phyloP scores from a whole-genome alignment of 2,113 vertebrate species.

The Pluvialis apricaria region DNA sequence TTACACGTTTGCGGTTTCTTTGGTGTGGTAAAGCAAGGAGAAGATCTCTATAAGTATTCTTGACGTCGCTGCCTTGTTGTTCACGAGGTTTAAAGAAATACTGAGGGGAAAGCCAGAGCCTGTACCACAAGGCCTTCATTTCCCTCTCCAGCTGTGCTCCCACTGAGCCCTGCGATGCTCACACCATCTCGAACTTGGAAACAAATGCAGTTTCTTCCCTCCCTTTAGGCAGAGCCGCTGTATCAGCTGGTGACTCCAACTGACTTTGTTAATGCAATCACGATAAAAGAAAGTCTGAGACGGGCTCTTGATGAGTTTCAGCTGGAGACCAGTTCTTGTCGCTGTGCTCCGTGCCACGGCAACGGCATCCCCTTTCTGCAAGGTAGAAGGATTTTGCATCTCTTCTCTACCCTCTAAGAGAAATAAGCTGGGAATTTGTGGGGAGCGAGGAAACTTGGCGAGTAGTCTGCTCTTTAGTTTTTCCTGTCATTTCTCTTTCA shows the following conservation, averaged over 20 bases:
- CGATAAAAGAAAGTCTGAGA: slow-evolving; percentile 83
- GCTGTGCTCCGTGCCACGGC: slow-evolving; percentile 82
- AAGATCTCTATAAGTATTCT: background rate
- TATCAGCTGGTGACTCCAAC: slow-evolving; percentile 82
- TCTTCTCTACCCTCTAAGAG: background rate
- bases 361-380: slow-evolving; percentile 83
- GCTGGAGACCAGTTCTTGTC: slow-evolving; percentile 81
- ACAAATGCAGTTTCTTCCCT: background rate
- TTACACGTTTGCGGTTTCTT: background rate
- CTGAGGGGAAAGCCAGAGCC: background rate
- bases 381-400: slow-evolving; percentile 71
- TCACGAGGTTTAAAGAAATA: background rate
- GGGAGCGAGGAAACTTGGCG: background rate
- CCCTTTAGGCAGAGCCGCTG: slow-evolving; percentile 79
- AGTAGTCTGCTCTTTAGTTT: background rate
- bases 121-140: background rate
- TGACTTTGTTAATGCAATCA: slow-evolving; percentile 71
- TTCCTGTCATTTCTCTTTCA: background rate
- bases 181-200: background rate
- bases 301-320: slow-evolving; percentile 83
- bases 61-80: rapidly evolving
- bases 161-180: rapidly evolving
- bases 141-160: background rate
- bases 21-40: background rate
- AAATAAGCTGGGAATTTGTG: background rate